Evolutionary conservation across 2,888 invertebrate species (phyloP).

Genomic region (Melitaea athalia): DNA sequence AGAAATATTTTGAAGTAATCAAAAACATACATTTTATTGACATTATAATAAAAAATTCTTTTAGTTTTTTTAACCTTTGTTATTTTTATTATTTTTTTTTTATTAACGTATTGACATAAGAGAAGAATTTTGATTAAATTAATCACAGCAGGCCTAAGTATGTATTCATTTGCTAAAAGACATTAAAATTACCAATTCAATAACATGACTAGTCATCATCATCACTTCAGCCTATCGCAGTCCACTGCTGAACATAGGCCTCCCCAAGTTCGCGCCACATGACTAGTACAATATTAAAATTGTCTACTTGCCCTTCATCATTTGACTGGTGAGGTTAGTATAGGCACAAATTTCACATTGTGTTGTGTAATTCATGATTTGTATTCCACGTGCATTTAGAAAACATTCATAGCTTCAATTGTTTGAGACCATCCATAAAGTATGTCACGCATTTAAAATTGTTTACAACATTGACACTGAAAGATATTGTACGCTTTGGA

Average conservation of each 20-base stretch:
- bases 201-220: neutral
- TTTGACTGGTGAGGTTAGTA: conserved; percentile 2
- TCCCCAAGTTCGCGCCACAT: no score
- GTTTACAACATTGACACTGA: no score
- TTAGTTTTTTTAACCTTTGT: no score
- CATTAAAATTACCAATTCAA: neutral
- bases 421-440: neutral
- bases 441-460: neutral
- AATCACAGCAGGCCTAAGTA: neutral
- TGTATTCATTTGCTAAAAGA: neutral
- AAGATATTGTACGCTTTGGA: no score
- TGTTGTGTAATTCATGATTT: conserved; percentile 13
- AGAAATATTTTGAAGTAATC: no score
- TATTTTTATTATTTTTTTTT: no score
- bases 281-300: neutral
- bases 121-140: no score
- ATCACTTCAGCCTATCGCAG: no score
- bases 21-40: no score
- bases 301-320: conserved; percentile 3
- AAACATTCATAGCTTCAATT: conserved; percentile 3
- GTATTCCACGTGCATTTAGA: conserved; percentile 22
- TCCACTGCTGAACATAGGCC: no score
- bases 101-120: no score
- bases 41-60: no score
- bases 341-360: neutral